These are phyloP conservation scores for Marisa cornuarietis DNA, from an alignment of 1,140 invertebrate genomes.

Conservation along the genomic window DNA sequence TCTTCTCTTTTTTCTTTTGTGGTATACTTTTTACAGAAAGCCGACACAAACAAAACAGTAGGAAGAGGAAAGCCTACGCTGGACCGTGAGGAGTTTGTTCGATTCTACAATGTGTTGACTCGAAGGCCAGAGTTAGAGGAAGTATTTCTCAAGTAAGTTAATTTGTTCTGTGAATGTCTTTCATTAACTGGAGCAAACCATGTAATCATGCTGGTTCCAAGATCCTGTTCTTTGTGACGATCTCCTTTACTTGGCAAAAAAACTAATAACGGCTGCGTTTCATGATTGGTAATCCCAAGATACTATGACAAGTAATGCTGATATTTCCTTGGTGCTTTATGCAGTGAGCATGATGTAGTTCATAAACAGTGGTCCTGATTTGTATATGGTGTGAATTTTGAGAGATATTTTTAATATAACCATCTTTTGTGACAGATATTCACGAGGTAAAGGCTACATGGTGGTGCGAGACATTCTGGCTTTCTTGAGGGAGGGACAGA, in stretches of 20 bases:
- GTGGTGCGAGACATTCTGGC: slow-evolving; percentile 58
- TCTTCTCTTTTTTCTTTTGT: too few relatives aligned
- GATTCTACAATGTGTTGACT: slow-evolving; percentile 69
- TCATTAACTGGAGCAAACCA: too few relatives aligned
- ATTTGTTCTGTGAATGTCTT: not conserved
- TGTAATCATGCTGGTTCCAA: not conserved
- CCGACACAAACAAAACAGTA: slow-evolving; percentile 66
- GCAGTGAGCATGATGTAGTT: too few relatives aligned
- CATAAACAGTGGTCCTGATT: too few relatives aligned
- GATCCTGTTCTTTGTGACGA: not conserved
- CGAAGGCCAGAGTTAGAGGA: slow-evolving; percentile 69
- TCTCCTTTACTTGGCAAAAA: too few relatives aligned
- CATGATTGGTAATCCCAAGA: too few relatives aligned
- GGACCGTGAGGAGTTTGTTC: slow-evolving; percentile 71
- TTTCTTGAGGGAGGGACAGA: slow-evolving; percentile 64
- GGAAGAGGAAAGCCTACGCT: slow-evolving; percentile 66
- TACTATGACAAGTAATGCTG: too few relatives aligned
- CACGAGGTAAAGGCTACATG: slow-evolving; percentile 52
- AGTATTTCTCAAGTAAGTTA: slow-evolving; percentile 68
- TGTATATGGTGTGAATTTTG: too few relatives aligned
- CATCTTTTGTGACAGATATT: slow-evolving; percentile 50
- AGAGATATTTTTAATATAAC: too few relatives aligned
- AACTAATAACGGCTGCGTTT: too few relatives aligned
- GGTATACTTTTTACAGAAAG: slow-evolving; percentile 58
- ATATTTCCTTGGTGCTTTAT: too few relatives aligned